Evolutionary conservation across 2,888 invertebrate species (phyloP).

Genomic region (Ichneumoninae sp.): DNA sequence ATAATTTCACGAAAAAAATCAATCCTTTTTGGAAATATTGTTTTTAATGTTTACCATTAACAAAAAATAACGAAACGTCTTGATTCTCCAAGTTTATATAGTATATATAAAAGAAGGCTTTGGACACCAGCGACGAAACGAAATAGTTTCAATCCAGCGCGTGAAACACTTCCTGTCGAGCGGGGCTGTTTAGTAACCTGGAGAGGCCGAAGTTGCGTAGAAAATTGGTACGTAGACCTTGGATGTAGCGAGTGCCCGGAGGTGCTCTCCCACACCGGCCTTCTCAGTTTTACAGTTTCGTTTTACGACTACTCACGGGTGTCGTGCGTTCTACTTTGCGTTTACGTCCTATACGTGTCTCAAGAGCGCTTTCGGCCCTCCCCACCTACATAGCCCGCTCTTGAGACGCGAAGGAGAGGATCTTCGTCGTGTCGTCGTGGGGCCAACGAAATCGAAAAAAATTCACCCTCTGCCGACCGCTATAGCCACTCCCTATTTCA

Average conservation of each 20-base stretch:
- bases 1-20: neutral
- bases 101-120: no score
- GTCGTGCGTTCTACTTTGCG: constrained; percentile 80
- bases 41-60: no score
- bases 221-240: constrained; percentile 65
- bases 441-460: constrained; percentile 63
- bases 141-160: constrained; percentile 67
- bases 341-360: constrained; percentile 76
- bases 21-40: no score
- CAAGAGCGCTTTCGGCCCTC: constrained; percentile 59
- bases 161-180: constrained; percentile 47
- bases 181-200: constrained; percentile 68
- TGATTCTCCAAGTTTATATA: neutral
- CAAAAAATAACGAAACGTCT: neutral
- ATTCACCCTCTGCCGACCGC: constrained; percentile 56
- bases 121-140: constrained; percentile 51
- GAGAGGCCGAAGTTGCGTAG: constrained; percentile 65
- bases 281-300: constrained; percentile 79
- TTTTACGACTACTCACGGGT: constrained; percentile 81
- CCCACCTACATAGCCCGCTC: constrained; percentile 41
- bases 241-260: constrained; percentile 35
- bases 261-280: constrained; percentile 51
- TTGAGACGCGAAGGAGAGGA: constrained; percentile 49
- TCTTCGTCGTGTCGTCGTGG: constrained; percentile 49
- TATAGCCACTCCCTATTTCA: constrained; percentile 43